Evolutionary conservation across 2,888 invertebrate species (phyloP).

Genomic region (Dione juno): DNA sequence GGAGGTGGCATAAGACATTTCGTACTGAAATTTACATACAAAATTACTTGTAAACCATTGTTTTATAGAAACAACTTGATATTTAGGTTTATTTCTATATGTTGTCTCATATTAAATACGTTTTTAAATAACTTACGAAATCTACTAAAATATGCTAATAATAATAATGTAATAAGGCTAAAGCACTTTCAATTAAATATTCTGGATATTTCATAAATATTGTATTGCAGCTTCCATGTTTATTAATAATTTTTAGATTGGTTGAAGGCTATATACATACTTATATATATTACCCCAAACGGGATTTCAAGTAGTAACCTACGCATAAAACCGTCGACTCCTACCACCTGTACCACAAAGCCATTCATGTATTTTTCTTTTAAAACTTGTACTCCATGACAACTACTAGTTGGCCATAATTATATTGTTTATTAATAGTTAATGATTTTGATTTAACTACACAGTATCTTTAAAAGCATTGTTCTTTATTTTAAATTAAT

Average conservation of each 20-base stretch:
- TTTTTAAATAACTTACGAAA: too few relatives aligned
- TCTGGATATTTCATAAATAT: too few relatives aligned
- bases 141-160: too few relatives aligned
- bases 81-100: neutral
- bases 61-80: neutral
- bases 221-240: too few relatives aligned
- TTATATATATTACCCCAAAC: too few relatives aligned
- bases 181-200: too few relatives aligned
- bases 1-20: constrained; percentile 20
- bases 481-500: too few relatives aligned
- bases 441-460: neutral
- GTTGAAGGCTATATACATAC: neutral
- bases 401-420: neutral
- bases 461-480: neutral
- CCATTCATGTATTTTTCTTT: neutral
- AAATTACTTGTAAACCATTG: constrained; percentile 2
- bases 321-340: too few relatives aligned
- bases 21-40: constrained; percentile 17
- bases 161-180: too few relatives aligned
- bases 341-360: neutral
- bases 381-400: neutral
- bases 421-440: neutral
- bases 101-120: neutral
- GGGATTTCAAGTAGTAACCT: neutral
- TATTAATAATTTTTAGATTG: too few relatives aligned